Conservation (phyloP, 1,140 invertebrate species). For the Pectinophora gossypiella region DNA sequence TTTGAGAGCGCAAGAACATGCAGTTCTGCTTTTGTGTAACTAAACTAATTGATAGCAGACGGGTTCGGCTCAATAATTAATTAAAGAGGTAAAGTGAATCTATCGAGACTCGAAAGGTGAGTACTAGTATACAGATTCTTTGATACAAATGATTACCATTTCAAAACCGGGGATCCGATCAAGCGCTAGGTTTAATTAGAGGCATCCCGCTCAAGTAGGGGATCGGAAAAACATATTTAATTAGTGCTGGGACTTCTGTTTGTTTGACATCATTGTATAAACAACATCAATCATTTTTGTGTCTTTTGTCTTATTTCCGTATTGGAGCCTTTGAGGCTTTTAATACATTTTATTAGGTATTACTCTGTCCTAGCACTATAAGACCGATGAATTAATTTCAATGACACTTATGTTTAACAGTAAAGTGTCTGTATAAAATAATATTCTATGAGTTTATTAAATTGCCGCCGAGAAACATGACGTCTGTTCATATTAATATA, state of each 20-base stretch:
- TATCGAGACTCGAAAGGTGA: not conserved
- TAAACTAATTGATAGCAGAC: conserved; percentile 57
- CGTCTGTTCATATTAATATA: too few species aligned
- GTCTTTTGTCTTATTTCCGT: too few species aligned
- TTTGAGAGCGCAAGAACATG: not conserved
- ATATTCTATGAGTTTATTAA: too few species aligned
- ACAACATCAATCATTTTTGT: too few species aligned
- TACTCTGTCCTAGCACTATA: too few species aligned
- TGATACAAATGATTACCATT: conserved; percentile 70
- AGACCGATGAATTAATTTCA: too few species aligned
- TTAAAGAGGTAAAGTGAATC: not conserved
- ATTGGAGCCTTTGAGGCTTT: too few species aligned
- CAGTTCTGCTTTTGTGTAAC: conserved; percentile 12
- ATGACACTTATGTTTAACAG: too few species aligned
- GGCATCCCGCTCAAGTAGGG: conserved; percentile 33
- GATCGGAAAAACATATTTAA: conserved; percentile 33
- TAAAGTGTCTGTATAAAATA: too few species aligned
- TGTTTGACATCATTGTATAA: too few species aligned
- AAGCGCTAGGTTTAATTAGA: conserved; percentile 59
- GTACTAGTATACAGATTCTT: conserved; percentile 36
- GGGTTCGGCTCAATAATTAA: conserved; percentile 42
- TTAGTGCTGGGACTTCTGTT: conserved; percentile 23
- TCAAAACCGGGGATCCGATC: conserved; percentile 51
- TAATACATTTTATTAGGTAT: too few species aligned
- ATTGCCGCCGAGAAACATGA: too few species aligned